Percentiles rank a stretch among this genome's conserved stretches.
phyloP scores from a whole-genome alignment of 2,113 vertebrate genomes.

The Perognathus longimembris region DNA sequence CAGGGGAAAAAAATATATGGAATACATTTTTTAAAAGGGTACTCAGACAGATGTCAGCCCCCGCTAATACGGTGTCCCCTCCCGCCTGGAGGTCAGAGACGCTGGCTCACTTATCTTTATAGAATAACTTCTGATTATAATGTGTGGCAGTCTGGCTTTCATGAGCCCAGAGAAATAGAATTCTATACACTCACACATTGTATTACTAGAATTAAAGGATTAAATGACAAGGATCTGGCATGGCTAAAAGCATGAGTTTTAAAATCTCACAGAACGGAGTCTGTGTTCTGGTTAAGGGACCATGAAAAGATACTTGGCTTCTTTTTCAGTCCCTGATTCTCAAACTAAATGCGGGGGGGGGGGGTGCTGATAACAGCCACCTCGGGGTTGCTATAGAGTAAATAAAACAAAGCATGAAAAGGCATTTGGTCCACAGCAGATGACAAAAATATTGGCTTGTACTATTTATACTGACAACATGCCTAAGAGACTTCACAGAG shows the following conservation, averaged over 20 bases:
- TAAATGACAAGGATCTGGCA: neutral
- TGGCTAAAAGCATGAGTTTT: neutral
- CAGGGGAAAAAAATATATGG: neutral
- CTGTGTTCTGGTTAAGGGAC: neutral
- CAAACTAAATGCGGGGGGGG: neutral
- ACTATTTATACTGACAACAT: neutral
- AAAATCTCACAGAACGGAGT: neutral
- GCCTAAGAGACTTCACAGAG: neutral
- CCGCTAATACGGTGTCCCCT: neutral
- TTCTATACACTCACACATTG: neutral
- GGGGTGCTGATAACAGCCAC: fast-evolving
- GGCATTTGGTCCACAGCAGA: neutral
- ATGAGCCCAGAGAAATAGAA: neutral
- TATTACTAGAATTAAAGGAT: neutral
- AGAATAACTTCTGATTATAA: neutral
- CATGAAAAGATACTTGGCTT: neutral
- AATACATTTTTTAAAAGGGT: neutral
- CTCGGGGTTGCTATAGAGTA: neutral
- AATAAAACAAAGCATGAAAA: neutral
- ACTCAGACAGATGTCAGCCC: neutral
- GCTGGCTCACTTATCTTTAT: neutral
- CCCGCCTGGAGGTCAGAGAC: neutral
- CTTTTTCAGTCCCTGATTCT: neutral
- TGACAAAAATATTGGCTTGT: neutral
- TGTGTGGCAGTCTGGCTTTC: neutral